phyloP scores from a whole-genome alignment of 2,113 vertebrate species.

The Anseranas semipalmata region DNA sequence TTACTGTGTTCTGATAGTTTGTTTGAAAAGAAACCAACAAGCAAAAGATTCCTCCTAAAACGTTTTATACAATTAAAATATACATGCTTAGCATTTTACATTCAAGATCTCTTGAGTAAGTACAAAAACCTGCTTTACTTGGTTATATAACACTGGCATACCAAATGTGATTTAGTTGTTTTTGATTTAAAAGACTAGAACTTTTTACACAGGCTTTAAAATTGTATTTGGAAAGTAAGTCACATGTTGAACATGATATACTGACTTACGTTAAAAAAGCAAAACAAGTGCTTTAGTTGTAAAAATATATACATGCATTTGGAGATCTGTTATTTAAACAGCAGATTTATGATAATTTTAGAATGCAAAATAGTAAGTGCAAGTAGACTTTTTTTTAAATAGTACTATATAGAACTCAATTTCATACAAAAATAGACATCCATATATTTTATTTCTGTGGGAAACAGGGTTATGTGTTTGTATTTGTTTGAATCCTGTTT shows the following conservation, averaged over 20 bases:
- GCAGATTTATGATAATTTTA: constrained; percentile 49
- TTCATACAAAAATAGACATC: constrained; percentile 75
- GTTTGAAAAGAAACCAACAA: neutral
- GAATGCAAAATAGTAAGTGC: constrained; percentile 75
- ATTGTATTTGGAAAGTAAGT: neutral
- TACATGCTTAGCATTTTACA: constrained; percentile 57
- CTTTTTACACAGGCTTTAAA: constrained; percentile 24
- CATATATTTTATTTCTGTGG: constrained; percentile 18
- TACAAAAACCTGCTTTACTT: constrained; percentile 34
- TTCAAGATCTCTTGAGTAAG: constrained; percentile 8
- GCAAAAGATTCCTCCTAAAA: neutral
- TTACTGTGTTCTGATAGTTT: neutral
- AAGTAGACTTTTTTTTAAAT: constrained; percentile 58
- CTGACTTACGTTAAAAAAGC: neutral
- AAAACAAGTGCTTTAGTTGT: neutral
- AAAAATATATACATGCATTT: constrained; percentile 63
- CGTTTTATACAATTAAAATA: constrained; percentile 73
- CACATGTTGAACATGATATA: neutral
- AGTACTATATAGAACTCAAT: constrained; percentile 58
- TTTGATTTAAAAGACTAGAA: neutral
- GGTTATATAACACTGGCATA: constrained; percentile 34
- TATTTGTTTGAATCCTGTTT: neutral
- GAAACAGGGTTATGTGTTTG: neutral
- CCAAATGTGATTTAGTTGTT: neutral
- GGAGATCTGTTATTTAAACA: constrained; percentile 51